Evolutionary conservation across 1,140 invertebrate species (phyloP).

Genomic region (Lepidurus packardi): DNA sequence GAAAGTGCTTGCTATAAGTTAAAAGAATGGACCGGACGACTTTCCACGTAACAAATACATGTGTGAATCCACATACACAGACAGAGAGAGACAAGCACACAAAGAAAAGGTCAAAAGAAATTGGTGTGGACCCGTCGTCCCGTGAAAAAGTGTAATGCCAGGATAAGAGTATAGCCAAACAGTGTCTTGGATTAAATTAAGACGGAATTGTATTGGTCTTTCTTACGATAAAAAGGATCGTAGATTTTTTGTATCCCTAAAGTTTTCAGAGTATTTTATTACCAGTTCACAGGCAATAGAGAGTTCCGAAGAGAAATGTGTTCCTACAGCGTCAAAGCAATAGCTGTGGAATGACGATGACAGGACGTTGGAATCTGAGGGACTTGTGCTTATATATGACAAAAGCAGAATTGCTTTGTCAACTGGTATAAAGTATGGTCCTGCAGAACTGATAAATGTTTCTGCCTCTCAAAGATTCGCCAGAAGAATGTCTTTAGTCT

Average conservation of each 20-base stretch:
- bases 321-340: background rate
- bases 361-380: background rate
- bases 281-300: too few species aligned
- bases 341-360: background rate
- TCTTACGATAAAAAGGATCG: too few species aligned
- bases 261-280: too few species aligned
- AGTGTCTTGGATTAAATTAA: too few species aligned
- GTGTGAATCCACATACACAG: background rate
- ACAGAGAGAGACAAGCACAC: background rate
- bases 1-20: background rate
- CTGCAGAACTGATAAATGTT: background rate
- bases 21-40: background rate
- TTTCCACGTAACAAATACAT: background rate
- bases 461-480: background rate
- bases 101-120: background rate
- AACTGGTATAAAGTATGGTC: background rate
- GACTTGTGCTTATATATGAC: background rate
- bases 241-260: too few species aligned
- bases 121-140: too few species aligned
- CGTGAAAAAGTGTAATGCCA: too few species aligned
- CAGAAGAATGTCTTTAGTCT: background rate
- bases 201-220: too few species aligned
- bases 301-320: too few species aligned
- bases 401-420: conserved; percentile 3
- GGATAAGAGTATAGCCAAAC: too few species aligned